These are phyloP conservation scores for Autographa gamma DNA, from an alignment of 2,888 invertebrate species.

Conservation along the genomic window DNA sequence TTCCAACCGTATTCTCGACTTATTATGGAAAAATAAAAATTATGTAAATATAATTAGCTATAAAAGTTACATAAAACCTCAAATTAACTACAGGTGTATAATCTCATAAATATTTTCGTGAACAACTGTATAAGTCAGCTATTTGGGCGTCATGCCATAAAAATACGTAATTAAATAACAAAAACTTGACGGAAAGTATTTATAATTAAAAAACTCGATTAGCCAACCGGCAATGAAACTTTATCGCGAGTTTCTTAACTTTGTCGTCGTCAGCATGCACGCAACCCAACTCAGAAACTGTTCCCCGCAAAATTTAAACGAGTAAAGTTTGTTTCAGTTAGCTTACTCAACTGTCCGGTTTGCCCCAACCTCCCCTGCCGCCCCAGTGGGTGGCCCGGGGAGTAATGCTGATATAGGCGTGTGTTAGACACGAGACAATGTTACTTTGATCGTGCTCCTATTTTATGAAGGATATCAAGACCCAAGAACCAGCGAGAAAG, in stretches of 20 bases:
- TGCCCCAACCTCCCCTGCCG: conserved; percentile 55
- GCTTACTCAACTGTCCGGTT: conserved; percentile 82
- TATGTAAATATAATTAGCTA: conserved; percentile 2
- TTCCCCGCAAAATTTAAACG: conserved; percentile 87
- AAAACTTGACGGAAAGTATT: conserved; percentile 51
- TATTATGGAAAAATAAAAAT: not conserved
- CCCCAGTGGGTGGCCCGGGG: conserved; percentile 53
- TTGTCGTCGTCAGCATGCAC: conserved; percentile 77
- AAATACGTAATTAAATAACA: conserved; percentile 37
- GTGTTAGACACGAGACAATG: conserved; percentile 75
- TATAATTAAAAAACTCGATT: conserved; percentile 76
- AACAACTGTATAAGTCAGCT: conserved; percentile 28
- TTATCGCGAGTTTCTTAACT: conserved; percentile 75
- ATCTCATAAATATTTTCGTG: conserved; percentile 23
- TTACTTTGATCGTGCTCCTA: conserved; percentile 72
- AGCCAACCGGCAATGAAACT: conserved; percentile 74
- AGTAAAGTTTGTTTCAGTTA: conserved; percentile 87
- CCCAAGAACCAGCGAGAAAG: conserved; percentile 42
- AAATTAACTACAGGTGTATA: conserved; percentile 15
- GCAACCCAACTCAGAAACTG: conserved; percentile 77
- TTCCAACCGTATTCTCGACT: not conserved
- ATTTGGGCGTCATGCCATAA: conserved; percentile 32
- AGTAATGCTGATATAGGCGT: conserved; percentile 72
- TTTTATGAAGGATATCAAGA: conserved; percentile 69
- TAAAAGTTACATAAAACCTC: conserved; percentile 10